Conservation (phyloP, 2,113 vertebrate genomes). For the Heteronetta atricapilla region DNA sequence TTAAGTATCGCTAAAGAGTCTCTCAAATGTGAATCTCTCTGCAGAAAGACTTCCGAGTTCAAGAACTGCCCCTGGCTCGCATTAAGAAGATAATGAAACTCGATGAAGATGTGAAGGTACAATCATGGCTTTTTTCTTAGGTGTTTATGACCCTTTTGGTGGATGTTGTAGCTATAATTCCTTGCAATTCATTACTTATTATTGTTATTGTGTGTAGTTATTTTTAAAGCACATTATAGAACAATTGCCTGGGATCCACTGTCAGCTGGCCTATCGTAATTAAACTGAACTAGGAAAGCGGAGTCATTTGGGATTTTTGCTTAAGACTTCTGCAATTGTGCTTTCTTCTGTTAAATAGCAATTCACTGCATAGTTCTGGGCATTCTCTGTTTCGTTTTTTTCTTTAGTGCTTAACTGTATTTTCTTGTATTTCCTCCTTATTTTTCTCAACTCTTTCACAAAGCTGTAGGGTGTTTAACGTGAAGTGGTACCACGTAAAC, state of each 20-base stretch:
- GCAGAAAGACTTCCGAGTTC: conserved; percentile 98
- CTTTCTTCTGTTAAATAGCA: background rate
- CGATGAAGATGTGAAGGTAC: conserved; percentile 98
- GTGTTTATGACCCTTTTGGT: background rate
- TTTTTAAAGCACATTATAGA: background rate
- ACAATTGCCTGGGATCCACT: background rate
- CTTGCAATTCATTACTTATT: background rate
- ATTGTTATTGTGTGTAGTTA: background rate
- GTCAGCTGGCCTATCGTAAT: background rate
- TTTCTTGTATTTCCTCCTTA: background rate
- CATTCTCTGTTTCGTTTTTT: background rate
- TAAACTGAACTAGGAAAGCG: background rate
- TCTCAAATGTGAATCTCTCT: conserved; percentile 55
- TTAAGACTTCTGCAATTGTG: background rate
- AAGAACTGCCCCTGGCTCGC: conserved; percentile 95
- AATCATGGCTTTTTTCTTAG: background rate
- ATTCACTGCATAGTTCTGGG: background rate
- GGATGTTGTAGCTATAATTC: background rate
- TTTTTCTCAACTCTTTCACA: background rate
- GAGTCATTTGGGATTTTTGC: background rate
- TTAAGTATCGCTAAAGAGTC: background rate
- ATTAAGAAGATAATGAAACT: conserved; percentile 99
- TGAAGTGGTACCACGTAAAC: background rate
- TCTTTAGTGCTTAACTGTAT: background rate
- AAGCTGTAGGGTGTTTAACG: background rate